Evolutionary conservation across 2,113 vertebrate genomes (phyloP), one percentile per base, ranked within the genome.

Genomic region (Setophaga petechia): DNA sequence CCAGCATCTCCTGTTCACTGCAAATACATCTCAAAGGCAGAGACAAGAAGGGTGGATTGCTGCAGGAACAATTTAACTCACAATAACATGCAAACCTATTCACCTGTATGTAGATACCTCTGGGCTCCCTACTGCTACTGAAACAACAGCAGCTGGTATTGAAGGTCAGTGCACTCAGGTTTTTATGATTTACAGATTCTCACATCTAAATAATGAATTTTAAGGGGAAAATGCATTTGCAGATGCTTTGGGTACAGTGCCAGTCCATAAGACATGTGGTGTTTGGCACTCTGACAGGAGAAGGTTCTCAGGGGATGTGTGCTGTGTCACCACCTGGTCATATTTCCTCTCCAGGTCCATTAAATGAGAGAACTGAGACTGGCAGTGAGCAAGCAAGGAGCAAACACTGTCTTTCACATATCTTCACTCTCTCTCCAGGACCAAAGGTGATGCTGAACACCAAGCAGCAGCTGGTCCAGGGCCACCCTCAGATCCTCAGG

Each of bases 221-320:
- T 52, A 5, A 0, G 12, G 18, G n/a, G 15, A n/a, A 87, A 79
- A 59, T 3, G 15, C 9, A 3, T 71, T 86, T 81, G 80, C 41
- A 90, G 69, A 22, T 68, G 31, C 20, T 77, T 39, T 92, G 59
- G 12, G 72, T n/a, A 11, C 41, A 20, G 47, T 17, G 21, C 24
- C 33, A 43, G 69, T 24, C n/a, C 18, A 0, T 31, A 16, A 57
- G 43, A 43, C 17, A 6, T 0, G 0, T 33, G 37, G 23, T 51
- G 37, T 25, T 66, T 85, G 79, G 52, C 52, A 74, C 33, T 39
- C 39, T 35, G 71, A 47, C 30, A 61, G 3, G 9, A 90, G 49
- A 52, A 47, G 59, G 51, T 21, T 81, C 37, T 49, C 30, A 3
- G 17, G 15, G 20, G 8, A 7, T 20, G 49, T 24, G 41, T 33